Conservation (phyloP, 2,888 invertebrate species). For the Watsonalla binaria region DNA sequence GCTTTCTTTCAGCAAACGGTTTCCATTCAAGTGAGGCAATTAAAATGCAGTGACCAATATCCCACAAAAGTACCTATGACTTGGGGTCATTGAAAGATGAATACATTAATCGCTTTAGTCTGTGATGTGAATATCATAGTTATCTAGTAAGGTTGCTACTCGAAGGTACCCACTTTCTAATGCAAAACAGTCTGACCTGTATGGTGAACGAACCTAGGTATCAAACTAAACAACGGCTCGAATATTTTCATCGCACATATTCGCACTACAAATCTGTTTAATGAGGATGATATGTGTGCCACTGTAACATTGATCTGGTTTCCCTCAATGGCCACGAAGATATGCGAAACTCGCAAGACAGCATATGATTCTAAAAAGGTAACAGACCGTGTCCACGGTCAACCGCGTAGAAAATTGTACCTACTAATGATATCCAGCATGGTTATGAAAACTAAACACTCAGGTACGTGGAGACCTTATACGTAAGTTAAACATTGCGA, state of each 20-base stretch:
- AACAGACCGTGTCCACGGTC: not conserved
- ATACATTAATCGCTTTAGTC: too few species aligned
- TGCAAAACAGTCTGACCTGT: not conserved
- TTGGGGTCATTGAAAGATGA: too few species aligned
- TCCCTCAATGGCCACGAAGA: slow-evolving; percentile 7
- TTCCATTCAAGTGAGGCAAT: too few species aligned
- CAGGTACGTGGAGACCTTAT: slow-evolving; percentile 10
- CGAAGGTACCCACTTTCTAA: not conserved
- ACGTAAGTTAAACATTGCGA: too few species aligned
- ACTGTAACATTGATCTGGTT: slow-evolving; percentile 13
- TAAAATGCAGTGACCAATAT: too few species aligned
- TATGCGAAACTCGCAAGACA: slow-evolving; percentile 13
- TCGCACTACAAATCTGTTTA: not conserved
- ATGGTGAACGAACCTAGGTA: too few species aligned
- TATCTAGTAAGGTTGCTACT: not conserved
- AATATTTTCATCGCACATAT: not conserved
- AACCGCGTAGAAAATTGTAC: not conserved
- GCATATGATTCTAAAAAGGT: slow-evolving; percentile 4
- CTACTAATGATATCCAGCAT: not conserved
- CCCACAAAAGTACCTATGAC: too few species aligned
- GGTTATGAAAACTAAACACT: not conserved
- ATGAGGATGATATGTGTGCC: slow-evolving; percentile 7
- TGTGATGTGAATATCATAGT: not conserved
- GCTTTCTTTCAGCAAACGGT: too few species aligned
- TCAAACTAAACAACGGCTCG: not conserved